Base-by-base conservation (phyloP, 2,113 vertebrate genomes). In the Rhea americana region DNA sequence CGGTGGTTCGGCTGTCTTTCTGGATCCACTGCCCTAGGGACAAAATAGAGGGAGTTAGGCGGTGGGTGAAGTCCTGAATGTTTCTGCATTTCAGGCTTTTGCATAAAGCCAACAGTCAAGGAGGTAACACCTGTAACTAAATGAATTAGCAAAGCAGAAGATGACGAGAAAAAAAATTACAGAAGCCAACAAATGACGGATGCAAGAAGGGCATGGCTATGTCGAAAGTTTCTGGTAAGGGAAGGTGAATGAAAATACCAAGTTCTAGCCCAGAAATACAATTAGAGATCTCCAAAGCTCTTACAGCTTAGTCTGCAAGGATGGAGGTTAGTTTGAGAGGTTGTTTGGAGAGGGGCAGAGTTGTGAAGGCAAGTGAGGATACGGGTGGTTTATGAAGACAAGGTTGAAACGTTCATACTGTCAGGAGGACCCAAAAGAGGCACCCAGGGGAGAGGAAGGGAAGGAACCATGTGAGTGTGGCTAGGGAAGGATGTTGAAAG, bases 71-170 rank as follows among this genome's bases (percentile, higher is more conserved):
- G 45, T 39, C 50, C 53, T 37, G 32, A 80, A 0, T 43, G 59
- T 78, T 77, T 77, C 68, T 55, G 7, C 77, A 3, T 72, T 91
- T 90, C 58, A 37, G 47, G 87, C 7, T n/a, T 93, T 75, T 72
- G 20, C 72, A 61, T 48, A 51, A 86, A 66, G 28, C 28, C 59
- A 58, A 5, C 19, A 66, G 25, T 48, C 73, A 15, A 66, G 39
- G 65, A 56, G 25, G 19, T 35, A n/a, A 70, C 21, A 51, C 16
- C 6, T 67, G 53, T 68, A 37, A 63, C 20, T 48, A 84, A 56
- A 63, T 50, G 5, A 28, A 68, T n/a, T 50, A 3, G 17, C 48
- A 62, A 67, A 73, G 5, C 32, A 32, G 70, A 32, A 55, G 59
- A 55, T 5, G 3, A 16, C 4, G 39, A 67, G 66, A 41, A 73